Percentiles rank a stretch among this genome's conserved stretches.
Conservation (phyloP, 1,140 invertebrate genomes). For the Monochamus saltuarius region DNA sequence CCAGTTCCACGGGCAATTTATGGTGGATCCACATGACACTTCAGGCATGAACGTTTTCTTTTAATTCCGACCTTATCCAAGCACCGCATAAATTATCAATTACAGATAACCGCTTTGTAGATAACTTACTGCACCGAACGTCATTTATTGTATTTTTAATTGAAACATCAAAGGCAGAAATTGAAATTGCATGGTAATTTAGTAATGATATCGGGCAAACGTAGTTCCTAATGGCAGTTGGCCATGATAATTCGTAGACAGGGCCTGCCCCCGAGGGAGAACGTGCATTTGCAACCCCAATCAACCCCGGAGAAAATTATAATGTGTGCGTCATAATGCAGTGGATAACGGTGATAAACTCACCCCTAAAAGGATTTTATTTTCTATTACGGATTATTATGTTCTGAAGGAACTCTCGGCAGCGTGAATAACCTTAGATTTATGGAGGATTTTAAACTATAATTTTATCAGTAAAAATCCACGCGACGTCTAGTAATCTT, state of each 20-base stretch:
- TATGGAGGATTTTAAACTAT: no score
- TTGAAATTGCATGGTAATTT: constrained; percentile 14
- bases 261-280: constrained; percentile 4
- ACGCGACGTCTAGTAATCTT: no score
- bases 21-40: no score
- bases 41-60: no score
- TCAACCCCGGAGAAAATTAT: constrained; percentile 10
- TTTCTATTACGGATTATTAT: no score
- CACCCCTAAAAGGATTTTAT: constrained; percentile 18
- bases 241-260: constrained; percentile 2
- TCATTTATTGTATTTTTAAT: constrained; percentile 4
- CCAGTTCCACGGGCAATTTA: no score
- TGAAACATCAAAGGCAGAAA: constrained; percentile 13
- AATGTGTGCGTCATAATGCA: constrained; percentile 17
- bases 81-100: neutral
- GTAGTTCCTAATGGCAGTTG: constrained; percentile 6
- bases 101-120: constrained; percentile 3
- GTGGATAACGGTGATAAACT: constrained; percentile 19
- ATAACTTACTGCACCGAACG: constrained; percentile 1
- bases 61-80: no score
- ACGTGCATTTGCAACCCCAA: constrained; percentile 11
- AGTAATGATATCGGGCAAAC: constrained; percentile 8
- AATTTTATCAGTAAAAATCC: no score
- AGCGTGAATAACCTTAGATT: no score
- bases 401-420: no score